Conservation (phyloP, 2,888 invertebrate genomes). For the Clanis bilineata region DNA sequence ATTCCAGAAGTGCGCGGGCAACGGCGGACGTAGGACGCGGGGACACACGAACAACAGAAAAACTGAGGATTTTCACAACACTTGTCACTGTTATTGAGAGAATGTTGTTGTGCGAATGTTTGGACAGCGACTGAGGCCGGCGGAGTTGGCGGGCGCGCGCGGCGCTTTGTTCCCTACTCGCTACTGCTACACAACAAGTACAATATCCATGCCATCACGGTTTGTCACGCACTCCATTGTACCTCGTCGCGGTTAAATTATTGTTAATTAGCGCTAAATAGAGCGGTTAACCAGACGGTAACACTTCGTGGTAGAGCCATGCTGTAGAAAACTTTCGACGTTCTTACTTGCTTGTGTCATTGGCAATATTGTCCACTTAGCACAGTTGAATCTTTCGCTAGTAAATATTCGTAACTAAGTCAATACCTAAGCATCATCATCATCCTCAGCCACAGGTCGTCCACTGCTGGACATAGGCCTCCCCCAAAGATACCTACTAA, state of each 20-base stretch:
- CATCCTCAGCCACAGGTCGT: too few relatives aligned
- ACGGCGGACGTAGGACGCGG: slow-evolving; percentile 23
- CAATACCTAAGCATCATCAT: too few relatives aligned
- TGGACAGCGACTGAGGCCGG: slow-evolving; percentile 58
- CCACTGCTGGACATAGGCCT: too few relatives aligned
- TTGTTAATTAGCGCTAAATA: slow-evolving; percentile 30
- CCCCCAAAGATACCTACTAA: too few relatives aligned
- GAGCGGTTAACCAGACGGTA: neutral
- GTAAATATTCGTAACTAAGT: too few relatives aligned
- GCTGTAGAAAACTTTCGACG: too few relatives aligned
- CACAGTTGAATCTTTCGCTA: too few relatives aligned
- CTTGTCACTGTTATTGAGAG: slow-evolving; percentile 27
- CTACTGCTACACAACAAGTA: too few relatives aligned
- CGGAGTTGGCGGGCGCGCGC: slow-evolving; percentile 56
- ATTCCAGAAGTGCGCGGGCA: slow-evolving; percentile 38
- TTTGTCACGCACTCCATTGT: slow-evolving; percentile 52
- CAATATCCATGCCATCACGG: slow-evolving; percentile 46
- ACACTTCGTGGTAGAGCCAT: too few relatives aligned
- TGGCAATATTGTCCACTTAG: too few relatives aligned
- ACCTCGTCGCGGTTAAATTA: slow-evolving; percentile 33
- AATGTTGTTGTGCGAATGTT: slow-evolving; percentile 65
- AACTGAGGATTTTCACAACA: slow-evolving; percentile 13
- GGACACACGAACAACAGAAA: slow-evolving; percentile 21
- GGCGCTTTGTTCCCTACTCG: slow-evolving; percentile 64
- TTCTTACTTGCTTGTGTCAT: too few relatives aligned